Base-by-base conservation (phyloP, 92 coral and sea anemone species). In the Phenganax stokvisi region DNA sequence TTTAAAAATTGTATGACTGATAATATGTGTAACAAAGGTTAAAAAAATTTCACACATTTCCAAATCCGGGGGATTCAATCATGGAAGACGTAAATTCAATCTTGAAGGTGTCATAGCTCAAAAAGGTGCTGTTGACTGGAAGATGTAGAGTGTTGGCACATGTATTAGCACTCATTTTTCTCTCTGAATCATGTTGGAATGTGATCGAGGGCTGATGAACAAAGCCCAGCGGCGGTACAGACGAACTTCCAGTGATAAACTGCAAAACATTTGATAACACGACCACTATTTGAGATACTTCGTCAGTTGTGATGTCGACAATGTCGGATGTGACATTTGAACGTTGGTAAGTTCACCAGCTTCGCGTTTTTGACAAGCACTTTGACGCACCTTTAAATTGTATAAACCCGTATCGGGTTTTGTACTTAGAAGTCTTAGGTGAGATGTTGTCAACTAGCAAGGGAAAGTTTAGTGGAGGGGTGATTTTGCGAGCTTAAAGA, bases 211-310 rank as follows among this genome's bases (percentile, higher is more conserved):
- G 28, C 55, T 56, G 25, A 20, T 56, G 51, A 7, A 56, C 81
- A 77, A 77, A 77, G 30, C 81, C 81, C 20, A 77, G 65, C 27
- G 81, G 51, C 16, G 81, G 81, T 77, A 77, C 65, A 37, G 65
- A 60, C 27, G 81, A 77, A 56, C 67, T 77, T 47, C 81, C 81
- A 57, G 69, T 77, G 81, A 77, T 63, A 12, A 79, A 79, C 83
- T 79, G 83, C 72, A 79, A 79, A 6, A 64, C 74, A 64, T 72
- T 58, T 79, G 30, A 57, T 30, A 79, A 5, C 31, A 73, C 62
- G 25, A 79, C 54, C 53, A 6, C 52, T 58, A 79, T 44, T 56
- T 79, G 57, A 10, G 57, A 28, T 58, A 60, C 72, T 55, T 79
- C 56, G n/a, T 79, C 68, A 15, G 83, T 79, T n/a, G 13, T 77